Base-by-base conservation (phyloP, 2,888 invertebrate species). In the Molorchus minor region DNA sequence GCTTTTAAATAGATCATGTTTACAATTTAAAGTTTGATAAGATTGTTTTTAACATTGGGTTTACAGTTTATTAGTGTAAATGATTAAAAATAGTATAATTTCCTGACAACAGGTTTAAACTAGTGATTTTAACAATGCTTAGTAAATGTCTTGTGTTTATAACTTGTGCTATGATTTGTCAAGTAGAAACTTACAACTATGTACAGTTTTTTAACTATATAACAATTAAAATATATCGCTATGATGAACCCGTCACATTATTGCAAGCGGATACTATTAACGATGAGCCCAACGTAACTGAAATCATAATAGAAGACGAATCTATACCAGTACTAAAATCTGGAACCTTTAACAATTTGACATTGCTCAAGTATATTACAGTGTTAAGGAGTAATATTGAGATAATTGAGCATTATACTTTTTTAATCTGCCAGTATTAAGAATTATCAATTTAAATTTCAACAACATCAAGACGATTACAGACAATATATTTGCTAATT, bases 271-370 rank as follows among this genome's bases (percentile, higher is more conserved):
- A 67, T 21, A 59, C 60, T 19, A 43, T 68, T 4, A 59, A 64
- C 13, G 35, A 62, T 29, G 56, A 68, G 44, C 15, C 25, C 8
- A 16, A 56, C 1, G 61, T 61, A 2, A 67, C 67, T 5, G 70
- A 69, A 33, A 65, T 72, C 20, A 36, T 33, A 7, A 65, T 66
- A n/a, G 70, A 72, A 56, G 44, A 71, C 13, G 62, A 70, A 56
- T 15, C 43, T 13, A 49, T 72, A 16, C 62, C 67, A 3, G 30
- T 62, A 4, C 44, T 73, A 17, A 61, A 61, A 54, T 55, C 53
- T 5, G 66, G 62, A 2, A 64, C 62, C 25, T 68, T 71, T 43
- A 46, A 44, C 30, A 59, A 66, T 16, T 56, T 71, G 25, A 35
- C 51, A 1, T 59, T 63, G n/a, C 45, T 73, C 7, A 29, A 61